Conservation (phyloP, 2,113 vertebrate species). For the Rhizomys pruinosus region DNA sequence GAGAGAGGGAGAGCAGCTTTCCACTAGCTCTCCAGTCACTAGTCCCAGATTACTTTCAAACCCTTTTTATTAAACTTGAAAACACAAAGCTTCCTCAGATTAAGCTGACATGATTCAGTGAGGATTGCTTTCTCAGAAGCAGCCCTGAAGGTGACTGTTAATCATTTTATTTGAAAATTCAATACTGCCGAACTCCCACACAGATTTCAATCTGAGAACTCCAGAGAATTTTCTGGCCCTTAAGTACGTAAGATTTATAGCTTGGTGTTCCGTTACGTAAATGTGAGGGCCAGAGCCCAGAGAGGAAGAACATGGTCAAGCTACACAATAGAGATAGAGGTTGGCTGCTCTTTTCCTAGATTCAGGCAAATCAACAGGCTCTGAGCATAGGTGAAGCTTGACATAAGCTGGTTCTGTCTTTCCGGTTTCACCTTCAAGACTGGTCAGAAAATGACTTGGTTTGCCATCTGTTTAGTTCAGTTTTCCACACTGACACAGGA, state of each 20-base stretch:
- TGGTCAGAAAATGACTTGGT: background rate
- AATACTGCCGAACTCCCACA: conserved; percentile 72
- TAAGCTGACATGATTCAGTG: conserved; percentile 51
- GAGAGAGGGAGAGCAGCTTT: background rate
- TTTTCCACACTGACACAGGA: background rate
- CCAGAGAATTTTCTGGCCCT: conserved; percentile 63
- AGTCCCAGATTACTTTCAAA: background rate
- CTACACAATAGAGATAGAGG: conserved; percentile 28
- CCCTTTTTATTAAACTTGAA: conserved; percentile 73
- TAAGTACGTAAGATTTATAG: conserved; percentile 71
- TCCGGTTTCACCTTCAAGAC: background rate
- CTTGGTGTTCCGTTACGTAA: background rate
- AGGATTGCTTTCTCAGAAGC: conserved; percentile 73
- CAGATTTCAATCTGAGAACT: conserved; percentile 50
- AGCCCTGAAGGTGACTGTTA: conserved; percentile 78
- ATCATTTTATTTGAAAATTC: conserved; percentile 82
- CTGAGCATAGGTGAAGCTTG: background rate
- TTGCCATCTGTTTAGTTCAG: background rate
- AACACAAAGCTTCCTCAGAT: conserved; percentile 74
- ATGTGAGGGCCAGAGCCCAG: background rate
- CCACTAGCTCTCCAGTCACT: background rate
- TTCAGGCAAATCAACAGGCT: background rate
- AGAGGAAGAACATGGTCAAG: conserved; percentile 9
- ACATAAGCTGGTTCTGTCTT: fast-evolving
- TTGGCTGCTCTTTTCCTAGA: conserved; percentile 24